A percentile compares a stretch with the other conserved stretches of the same genome.
These are phyloP conservation scores for Drosophila pseudotakahashii DNA, from an alignment of 2,888 invertebrate species.

Conservation along the genomic window DNA sequence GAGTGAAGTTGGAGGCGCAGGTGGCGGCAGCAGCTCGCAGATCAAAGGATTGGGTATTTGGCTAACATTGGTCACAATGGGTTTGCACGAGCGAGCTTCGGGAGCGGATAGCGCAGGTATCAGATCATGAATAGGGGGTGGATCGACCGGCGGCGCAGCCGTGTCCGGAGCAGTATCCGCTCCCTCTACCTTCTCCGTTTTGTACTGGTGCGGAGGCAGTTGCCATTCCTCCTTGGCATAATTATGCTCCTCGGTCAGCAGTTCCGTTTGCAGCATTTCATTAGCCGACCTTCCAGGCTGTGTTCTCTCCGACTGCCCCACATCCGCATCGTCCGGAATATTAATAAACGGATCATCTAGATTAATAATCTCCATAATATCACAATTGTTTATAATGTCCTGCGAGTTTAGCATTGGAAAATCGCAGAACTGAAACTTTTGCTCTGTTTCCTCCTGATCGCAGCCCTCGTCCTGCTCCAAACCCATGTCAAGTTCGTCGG, in stretches of 20 bases:
- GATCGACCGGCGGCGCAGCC: not conserved
- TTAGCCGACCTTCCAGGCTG: constrained; percentile 44
- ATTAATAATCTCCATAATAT: constrained; percentile 84
- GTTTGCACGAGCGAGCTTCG: constrained; percentile 70
- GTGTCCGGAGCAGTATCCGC: constrained; percentile 10
- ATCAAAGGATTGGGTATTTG: constrained; percentile 69
- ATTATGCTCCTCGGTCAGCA: constrained; percentile 82
- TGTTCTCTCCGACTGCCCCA: constrained; percentile 50
- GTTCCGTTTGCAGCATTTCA: constrained; percentile 75
- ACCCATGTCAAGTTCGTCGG: constrained; percentile 74
- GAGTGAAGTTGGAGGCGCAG: constrained; percentile 16
- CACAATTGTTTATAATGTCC: constrained; percentile 84
- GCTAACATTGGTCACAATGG: constrained; percentile 81
- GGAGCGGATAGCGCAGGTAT: not conserved
- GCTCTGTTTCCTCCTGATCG: constrained; percentile 78
- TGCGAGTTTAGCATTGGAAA: constrained; percentile 82
- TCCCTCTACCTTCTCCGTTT: constrained; percentile 81
- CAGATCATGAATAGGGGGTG: not conserved
- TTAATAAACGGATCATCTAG: constrained; percentile 84
- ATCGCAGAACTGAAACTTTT: constrained; percentile 82
- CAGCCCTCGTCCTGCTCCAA: constrained; percentile 62
- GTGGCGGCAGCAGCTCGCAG: constrained; percentile 56
- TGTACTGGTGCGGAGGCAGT: constrained; percentile 72
- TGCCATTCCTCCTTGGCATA: constrained; percentile 83
- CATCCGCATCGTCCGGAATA: constrained; percentile 82